phyloP scores from a whole-genome alignment of 2,113 vertebrate species.

The Eudyptes chrysolophus region DNA sequence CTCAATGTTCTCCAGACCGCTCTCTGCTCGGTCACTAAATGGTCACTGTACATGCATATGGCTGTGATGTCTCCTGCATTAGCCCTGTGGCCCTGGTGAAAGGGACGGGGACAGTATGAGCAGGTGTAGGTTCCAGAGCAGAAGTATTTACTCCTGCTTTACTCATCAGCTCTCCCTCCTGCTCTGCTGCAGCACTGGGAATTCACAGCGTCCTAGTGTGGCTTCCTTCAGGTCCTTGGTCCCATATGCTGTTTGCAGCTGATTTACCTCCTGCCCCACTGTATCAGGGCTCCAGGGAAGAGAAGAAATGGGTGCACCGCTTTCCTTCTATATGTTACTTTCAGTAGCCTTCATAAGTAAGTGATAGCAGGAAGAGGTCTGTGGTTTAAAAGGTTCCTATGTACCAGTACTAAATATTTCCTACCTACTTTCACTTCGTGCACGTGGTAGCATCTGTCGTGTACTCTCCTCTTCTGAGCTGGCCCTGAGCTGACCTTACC shows the following conservation, averaged over 20 bases:
- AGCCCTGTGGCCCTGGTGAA: background rate
- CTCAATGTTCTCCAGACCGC: too few species aligned
- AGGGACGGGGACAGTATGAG: background rate
- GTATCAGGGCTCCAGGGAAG: background rate
- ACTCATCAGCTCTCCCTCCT: background rate
- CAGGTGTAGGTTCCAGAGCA: background rate
- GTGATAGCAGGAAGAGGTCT: background rate
- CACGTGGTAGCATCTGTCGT: fast-evolving
- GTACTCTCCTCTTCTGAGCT: background rate
- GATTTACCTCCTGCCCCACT: too few species aligned
- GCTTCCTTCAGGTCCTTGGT: background rate
- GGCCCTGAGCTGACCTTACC: background rate
- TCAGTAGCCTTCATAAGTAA: background rate
- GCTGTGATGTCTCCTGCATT: background rate
- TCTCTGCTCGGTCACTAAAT: background rate
- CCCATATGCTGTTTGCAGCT: background rate
- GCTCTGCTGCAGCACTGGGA: background rate
- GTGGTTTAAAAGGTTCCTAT: background rate
- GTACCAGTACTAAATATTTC: background rate
- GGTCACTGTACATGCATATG: fast-evolving
- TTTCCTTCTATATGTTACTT: background rate
- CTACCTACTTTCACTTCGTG: background rate
- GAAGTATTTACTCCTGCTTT: background rate
- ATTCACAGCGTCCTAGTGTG: background rate
- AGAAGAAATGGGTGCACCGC: background rate